Evolutionary conservation across 2,113 vertebrate species (phyloP).

Genomic region (Microcebus ravelobensis): DNA sequence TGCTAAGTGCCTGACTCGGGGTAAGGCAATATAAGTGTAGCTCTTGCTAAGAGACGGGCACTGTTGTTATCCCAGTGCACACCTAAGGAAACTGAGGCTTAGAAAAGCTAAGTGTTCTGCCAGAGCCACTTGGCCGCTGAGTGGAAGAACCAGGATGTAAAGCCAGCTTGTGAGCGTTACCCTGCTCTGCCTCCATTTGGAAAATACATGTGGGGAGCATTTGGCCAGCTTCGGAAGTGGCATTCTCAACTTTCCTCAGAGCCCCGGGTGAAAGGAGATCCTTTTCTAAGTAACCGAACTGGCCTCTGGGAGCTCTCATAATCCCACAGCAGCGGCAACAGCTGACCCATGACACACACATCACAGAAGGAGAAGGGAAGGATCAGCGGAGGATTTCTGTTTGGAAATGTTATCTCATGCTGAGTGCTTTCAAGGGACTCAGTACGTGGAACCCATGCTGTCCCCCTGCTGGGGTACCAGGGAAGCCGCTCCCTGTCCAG

Average conservation of each 20-base stretch:
- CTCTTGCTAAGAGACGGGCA: neutral
- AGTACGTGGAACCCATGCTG: slow-evolving; percentile 27
- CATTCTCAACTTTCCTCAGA: slow-evolving; percentile 23
- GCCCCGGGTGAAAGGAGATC: slow-evolving; percentile 25
- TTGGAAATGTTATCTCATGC: slow-evolving; percentile 76
- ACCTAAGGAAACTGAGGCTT: neutral
- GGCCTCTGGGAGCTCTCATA: slow-evolving; percentile 64
- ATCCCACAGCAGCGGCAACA: slow-evolving; percentile 58
- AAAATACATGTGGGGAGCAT: neutral
- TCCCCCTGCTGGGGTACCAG: neutral
- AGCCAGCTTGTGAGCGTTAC: neutral
- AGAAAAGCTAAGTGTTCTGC: neutral
- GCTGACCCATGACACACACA: slow-evolving; percentile 74
- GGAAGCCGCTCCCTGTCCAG: neutral
- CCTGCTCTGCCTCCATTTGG: neutral
- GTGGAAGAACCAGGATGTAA: neutral
- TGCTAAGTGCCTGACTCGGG: neutral
- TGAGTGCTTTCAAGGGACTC: slow-evolving; percentile 69
- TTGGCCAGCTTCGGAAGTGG: slow-evolving; percentile 49
- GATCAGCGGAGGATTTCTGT: slow-evolving; percentile 76
- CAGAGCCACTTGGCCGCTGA: neutral
- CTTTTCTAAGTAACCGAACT: slow-evolving; percentile 41
- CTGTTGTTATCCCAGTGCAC: neutral
- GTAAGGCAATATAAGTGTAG: neutral
- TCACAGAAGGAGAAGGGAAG: slow-evolving; percentile 60